Evolutionary conservation across 2,113 vertebrate genomes (phyloP).

Genomic region (Centropus unirufus): DNA sequence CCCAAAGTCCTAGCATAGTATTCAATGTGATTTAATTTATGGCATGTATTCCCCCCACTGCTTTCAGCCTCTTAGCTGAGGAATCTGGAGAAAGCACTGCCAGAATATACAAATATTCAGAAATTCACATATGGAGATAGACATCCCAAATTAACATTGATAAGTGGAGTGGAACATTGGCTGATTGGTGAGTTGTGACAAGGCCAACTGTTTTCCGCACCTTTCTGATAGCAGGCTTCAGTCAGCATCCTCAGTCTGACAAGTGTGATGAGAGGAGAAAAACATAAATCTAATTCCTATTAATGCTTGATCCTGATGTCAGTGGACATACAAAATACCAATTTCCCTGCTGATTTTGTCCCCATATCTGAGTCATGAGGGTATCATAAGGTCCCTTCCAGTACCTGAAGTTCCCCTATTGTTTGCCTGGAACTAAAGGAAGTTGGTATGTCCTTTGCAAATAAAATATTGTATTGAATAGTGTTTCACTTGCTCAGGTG

Average conservation of each 20-base stretch:
- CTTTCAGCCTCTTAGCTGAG: not conserved
- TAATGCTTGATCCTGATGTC: not conserved
- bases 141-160: not conserved
- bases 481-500: not conserved
- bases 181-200: not conserved
- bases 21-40: not conserved
- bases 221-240: not conserved
- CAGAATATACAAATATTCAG: not conserved
- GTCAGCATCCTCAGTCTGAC: not conserved
- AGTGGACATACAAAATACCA: not conserved
- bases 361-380: not conserved
- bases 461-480: not conserved
- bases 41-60: not conserved
- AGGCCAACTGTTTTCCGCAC: not conserved
- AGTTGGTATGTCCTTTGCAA: not conserved
- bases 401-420: not conserved
- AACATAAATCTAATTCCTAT: not conserved
- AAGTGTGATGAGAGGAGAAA: not conserved
- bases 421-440: not conserved
- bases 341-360: not conserved
- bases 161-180: not conserved
- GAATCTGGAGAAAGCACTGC: not conserved
- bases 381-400: not conserved
- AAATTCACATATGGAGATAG: not conserved
- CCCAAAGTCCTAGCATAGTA: not conserved